phyloP scores from a whole-genome alignment of 2,888 invertebrate genomes.

The Apamea anceps region DNA sequence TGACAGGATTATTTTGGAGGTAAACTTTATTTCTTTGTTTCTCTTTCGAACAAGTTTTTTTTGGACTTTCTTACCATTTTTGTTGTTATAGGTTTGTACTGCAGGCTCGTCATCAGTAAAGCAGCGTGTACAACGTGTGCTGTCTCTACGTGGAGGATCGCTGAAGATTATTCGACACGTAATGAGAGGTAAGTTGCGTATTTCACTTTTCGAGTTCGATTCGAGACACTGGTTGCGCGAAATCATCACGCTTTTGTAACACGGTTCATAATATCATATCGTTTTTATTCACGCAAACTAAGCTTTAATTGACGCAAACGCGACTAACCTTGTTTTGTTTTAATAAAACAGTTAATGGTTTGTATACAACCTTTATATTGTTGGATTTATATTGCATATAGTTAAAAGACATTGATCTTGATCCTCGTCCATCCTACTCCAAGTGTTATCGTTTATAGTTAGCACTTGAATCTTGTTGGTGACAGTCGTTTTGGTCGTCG shows the following conservation, averaged over 20 bases:
- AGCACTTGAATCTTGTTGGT: neutral
- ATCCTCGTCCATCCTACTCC: neutral
- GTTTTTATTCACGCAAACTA: neutral
- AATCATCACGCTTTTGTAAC: neutral
- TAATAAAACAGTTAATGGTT: neutral
- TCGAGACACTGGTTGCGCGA: neutral
- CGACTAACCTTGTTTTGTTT: neutral
- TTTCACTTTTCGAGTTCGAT: neutral
- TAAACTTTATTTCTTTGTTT: constrained; percentile 69
- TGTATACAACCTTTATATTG: neutral
- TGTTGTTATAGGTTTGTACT: constrained; percentile 89
- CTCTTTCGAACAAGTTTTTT: neutral
- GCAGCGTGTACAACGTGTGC: constrained; percentile 96
- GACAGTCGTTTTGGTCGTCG: neutral
- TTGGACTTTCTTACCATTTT: neutral
- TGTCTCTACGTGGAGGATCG: constrained; percentile 97
- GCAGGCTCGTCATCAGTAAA: constrained; percentile 94
- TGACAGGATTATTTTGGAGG: constrained; percentile 96
- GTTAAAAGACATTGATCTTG: neutral
- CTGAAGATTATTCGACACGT: constrained; percentile 97
- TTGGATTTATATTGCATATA: neutral
- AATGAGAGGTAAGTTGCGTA: constrained; percentile 93
- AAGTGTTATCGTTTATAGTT: neutral
- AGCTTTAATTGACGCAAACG: neutral
- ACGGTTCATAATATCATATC: neutral